Evolutionary conservation across 1,140 invertebrate species (phyloP).

Genomic region (Anagrus nilaparvatae): DNA sequence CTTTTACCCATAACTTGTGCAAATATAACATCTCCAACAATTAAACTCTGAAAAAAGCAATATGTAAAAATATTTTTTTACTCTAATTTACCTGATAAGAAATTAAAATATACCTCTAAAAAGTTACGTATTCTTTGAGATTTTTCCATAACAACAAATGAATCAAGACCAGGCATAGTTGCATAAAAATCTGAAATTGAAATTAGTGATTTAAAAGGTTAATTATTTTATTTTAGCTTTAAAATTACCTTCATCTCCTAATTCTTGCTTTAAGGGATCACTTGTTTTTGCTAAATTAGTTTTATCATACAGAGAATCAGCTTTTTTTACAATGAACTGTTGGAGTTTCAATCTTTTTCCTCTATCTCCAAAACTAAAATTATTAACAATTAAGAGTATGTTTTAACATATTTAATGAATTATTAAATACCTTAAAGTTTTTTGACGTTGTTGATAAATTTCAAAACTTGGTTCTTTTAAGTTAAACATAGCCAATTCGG

Average conservation of each 20-base stretch:
- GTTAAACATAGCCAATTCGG: constrained; percentile 55
- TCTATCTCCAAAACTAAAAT: constrained; percentile 62
- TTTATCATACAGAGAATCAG: constrained; percentile 55
- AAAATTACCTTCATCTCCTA: constrained; percentile 38
- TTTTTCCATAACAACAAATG: constrained; percentile 63
- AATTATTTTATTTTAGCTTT: not conserved
- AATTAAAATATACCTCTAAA: constrained; percentile 52
- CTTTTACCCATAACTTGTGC: constrained; percentile 65
- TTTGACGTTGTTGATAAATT: constrained; percentile 66
- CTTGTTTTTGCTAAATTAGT: constrained; percentile 42
- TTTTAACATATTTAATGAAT: constrained; percentile 2
- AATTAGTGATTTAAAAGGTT: not conserved
- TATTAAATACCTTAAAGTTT: constrained; percentile 43
- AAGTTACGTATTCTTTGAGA: constrained; percentile 63
- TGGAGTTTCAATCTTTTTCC: constrained; percentile 72
- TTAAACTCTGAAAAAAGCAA: constrained; percentile 54
- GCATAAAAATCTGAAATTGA: constrained; percentile 62
- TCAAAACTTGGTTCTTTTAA: constrained; percentile 59
- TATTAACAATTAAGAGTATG: not conserved
- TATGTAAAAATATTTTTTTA: no score
- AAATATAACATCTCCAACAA: constrained; percentile 73
- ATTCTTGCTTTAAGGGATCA: constrained; percentile 31
- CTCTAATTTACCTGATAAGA: no score
- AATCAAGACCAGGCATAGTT: constrained; percentile 76
- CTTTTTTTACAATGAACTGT: constrained; percentile 73